Percentiles rank a stretch among this genome's conserved stretches.
These are phyloP conservation scores for Threskiornis aethiopicus DNA, from an alignment of 2,797 vertebrate genomes.

Conservation along the genomic window DNA sequence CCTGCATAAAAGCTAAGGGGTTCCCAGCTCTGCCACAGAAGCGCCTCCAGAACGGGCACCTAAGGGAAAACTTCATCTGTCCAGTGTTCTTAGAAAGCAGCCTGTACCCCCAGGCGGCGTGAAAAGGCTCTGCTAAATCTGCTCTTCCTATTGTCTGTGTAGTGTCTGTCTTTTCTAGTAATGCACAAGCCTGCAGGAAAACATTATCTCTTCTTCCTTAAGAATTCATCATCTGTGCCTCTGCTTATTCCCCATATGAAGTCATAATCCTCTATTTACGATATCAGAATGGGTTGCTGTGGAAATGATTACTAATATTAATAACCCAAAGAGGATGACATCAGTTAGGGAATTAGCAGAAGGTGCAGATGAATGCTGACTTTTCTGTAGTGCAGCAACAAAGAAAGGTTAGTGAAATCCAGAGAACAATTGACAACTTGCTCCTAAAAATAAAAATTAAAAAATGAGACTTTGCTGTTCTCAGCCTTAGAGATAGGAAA, in stretches of 20 bases:
- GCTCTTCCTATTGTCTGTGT: neutral
- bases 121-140: neutral
- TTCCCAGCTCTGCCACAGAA: neutral
- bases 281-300: constrained; percentile 54
- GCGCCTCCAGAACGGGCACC: neutral
- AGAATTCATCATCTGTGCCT: constrained; percentile 42
- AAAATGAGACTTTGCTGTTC: neutral
- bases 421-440: neutral
- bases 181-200: neutral
- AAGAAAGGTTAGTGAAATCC: neutral
- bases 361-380: constrained; percentile 17
- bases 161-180: neutral
- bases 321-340: constrained; percentile 42
- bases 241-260: constrained; percentile 58
- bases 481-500: neutral
- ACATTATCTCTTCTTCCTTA: constrained; percentile 19
- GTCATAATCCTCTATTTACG: constrained; percentile 53
- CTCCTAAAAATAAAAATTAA: neutral
- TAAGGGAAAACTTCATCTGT: neutral
- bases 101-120: neutral
- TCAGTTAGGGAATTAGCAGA: constrained; percentile 56
- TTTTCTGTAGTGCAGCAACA: neutral
- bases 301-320: constrained; percentile 59
- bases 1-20: neutral
- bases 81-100: neutral